Evolutionary conservation across 2,113 vertebrate genomes (phyloP).

Genomic region (Rhabdornis inornatus): DNA sequence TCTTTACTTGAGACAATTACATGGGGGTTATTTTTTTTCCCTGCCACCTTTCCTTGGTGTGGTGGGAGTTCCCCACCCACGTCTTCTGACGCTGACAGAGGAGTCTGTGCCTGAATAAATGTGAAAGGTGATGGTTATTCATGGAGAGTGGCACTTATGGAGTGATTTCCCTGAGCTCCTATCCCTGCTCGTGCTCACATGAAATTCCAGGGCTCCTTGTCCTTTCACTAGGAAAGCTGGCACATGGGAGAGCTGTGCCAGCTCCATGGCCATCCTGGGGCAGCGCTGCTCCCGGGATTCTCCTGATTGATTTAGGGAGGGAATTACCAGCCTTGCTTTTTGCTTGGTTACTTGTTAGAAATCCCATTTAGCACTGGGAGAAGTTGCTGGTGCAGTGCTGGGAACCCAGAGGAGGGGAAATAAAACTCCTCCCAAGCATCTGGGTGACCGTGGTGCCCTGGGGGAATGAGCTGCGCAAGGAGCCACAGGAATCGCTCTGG

Average conservation of each 20-base stretch:
- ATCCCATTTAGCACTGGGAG: not conserved
- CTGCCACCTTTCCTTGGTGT: not conserved
- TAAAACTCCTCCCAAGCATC: not conserved
- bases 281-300: not conserved
- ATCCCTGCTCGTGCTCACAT: not conserved
- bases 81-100: not conserved
- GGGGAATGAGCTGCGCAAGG: not conserved
- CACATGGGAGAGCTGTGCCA: accelerated
- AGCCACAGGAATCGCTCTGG: accelerated
- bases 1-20: conserved; percentile 67
- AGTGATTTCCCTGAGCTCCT: conserved; percentile 8
- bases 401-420: not conserved
- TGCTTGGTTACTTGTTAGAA: accelerated
- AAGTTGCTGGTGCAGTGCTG: not conserved
- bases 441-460: not conserved
- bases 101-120: not conserved
- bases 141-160: not conserved
- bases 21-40: conserved; percentile 4
- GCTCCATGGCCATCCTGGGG: not conserved
- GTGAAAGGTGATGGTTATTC: conserved; percentile 17
- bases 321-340: not conserved
- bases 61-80: not conserved
- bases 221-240: not conserved
- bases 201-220: not conserved
- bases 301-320: not conserved